A percentile compares a stretch with the other conserved stretches of the same genome.
Conservation (phyloP, 2,113 vertebrate genomes). For the Cynocephalus volans region DNA sequence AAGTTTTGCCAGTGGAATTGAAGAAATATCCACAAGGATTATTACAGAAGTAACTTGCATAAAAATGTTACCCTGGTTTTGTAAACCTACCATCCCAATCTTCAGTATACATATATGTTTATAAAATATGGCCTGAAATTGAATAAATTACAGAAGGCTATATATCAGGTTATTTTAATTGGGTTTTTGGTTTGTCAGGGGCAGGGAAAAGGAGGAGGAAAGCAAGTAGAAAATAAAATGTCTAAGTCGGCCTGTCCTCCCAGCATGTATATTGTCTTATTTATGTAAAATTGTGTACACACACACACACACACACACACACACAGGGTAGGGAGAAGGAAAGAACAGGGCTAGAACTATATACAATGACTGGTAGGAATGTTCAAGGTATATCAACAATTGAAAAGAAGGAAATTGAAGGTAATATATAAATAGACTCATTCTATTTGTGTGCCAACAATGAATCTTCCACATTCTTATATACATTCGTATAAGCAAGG, state of each 20-base stretch:
- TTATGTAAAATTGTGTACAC: not conserved
- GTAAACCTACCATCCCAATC: not conserved
- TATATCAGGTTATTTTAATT: not conserved
- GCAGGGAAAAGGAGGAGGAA: not conserved
- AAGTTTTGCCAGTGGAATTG: not conserved
- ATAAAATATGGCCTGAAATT: not conserved
- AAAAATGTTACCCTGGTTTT: not conserved
- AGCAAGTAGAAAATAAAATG: not conserved
- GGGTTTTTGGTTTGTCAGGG: not conserved
- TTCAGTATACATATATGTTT: not conserved
- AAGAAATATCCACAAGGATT: not conserved
- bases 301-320: not conserved
- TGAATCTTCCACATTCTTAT: not conserved
- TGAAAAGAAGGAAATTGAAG: slow-evolving; percentile 7
- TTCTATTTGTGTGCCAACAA: not conserved
- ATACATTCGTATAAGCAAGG: not conserved
- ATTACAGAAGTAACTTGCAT: not conserved
- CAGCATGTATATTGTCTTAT: not conserved
- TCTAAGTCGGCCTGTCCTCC: not conserved
- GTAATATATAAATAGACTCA: not conserved
- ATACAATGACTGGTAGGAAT: not conserved
- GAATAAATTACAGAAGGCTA: not conserved
- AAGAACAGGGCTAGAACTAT: not conserved
- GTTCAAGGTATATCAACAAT: not conserved
- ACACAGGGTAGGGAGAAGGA: not conserved